Evolutionary conservation across 2,113 vertebrate genomes (phyloP), one percentile per base, ranked within the genome.

Genomic region (Ardeotis arabs): DNA sequence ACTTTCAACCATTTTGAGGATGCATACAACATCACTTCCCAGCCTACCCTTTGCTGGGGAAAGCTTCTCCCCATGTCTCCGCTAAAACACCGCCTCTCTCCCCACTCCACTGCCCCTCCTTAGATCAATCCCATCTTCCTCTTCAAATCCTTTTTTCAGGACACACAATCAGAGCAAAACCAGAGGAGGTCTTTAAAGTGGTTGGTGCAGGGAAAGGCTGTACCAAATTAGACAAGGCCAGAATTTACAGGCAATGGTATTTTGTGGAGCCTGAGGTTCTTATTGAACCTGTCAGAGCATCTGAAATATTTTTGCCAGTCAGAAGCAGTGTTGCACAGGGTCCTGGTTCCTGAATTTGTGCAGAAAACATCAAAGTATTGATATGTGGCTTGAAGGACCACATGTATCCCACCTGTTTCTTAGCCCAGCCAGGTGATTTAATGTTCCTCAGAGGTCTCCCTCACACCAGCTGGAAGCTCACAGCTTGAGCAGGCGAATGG

Each of bases 11-110:
- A 4, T 69, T 62, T 90, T 10, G 3, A 75, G 49, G 82, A 85
- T 72, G 60, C 52, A 45, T 41, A 49, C 1, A 1, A 41, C 80
- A 59, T 69, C 15, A 14, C 33, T 96, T 73, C 59, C 66, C 78
- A 85, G 74, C 3, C 62, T 87, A 58, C 33, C 47, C 55, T 90
- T 86, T 2, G 0, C 16, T 0, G 0, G 11, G 10, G 27, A 10
- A 80, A 63, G 23, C 4, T 91, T 76, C 0, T 0, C 45, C 41
- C 73, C 76, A 22, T 12, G n/a, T 33, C 44, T 80, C 76, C 80
- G 59, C 64, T 82, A 35, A 88, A 84, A 64, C 70, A 50, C 7
- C 0, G 0, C n/a, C 35, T 37, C 9, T 56, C 29, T 80, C 33
- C n/a, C 44, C 2, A 1, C 10, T n/a, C 35, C 7, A 9, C 52